Evolutionary conservation across 2,888 invertebrate genomes (phyloP), one percentile per base, ranked within the genome.

Genomic region (Oligia strigilis): DNA sequence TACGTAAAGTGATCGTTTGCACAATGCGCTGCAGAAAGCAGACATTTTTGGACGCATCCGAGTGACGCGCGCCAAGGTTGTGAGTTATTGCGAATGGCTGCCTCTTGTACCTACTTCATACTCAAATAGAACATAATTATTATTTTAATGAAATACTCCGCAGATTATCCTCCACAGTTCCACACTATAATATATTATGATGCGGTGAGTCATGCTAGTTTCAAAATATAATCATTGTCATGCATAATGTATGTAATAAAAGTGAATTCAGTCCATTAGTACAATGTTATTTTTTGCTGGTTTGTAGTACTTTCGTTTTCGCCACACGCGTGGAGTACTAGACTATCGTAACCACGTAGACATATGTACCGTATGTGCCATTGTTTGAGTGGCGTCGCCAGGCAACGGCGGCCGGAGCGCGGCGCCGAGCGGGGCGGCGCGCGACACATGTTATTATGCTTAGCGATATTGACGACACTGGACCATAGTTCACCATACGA

Each of bases 231-330:
- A 76, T 55, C 73, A 72, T 78, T 49, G 81, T 89, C 88, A 91
- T 90, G 88, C 85, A 86, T 90, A 88, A 91, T 90, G 87, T 89
- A 91, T 72, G 77, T 82, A 85, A 90, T 89, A 88, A 46, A 69
- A 84, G 82, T 83, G 86, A 89, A 83, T 85, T 84, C 84, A 81
- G 81, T 82, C 60, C 85, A 82, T 87, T 88, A 81, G 64, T n/a
- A n/a, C 65, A 89, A 89, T 89, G 89, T 77, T 66, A 36, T 72
- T 81, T 84, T 81, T 91, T 87, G 88, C 84, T 84, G 67, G 73
- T 86, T 87, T 88, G 58, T 89, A 86, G 89, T 91, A 90, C 92
- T 94, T 93, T 94, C 94, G 86, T 91, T 93, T 92, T 90, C 88
- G 83, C 90, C 90, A 90, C 92, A 88, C 91, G 90, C 91, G 90